Conservation (phyloP, 2,888 invertebrate species). For the Hofmannophila pseudospretella region DNA sequence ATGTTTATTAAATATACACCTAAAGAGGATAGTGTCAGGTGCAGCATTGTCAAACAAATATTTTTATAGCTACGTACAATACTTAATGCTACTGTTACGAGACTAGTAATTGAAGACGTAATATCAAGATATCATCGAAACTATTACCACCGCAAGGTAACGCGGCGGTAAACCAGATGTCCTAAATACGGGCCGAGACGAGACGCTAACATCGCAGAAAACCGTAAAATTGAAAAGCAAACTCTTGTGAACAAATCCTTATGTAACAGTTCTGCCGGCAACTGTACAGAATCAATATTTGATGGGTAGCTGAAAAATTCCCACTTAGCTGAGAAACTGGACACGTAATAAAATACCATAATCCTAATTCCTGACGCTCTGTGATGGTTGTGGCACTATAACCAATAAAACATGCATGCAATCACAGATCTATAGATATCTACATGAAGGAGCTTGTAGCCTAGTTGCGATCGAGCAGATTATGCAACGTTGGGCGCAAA, state of each 20-base stretch:
- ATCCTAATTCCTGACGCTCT: too few relatives aligned
- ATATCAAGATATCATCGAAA: neutral
- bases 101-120: neutral
- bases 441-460: too few relatives aligned
- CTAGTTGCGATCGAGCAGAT: too few relatives aligned
- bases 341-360: too few relatives aligned
- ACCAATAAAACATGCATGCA: too few relatives aligned
- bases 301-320: neutral
- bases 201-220: neutral
- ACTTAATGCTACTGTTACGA: neutral
- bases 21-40: too few relatives aligned
- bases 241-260: neutral
- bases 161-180: constrained; percentile 2
- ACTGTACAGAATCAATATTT: constrained; percentile 13
- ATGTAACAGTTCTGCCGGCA: constrained; percentile 11
- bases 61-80: too few relatives aligned
- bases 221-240: neutral
- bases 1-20: neutral
- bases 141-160: neutral
- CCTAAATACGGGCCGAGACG: constrained; percentile 1
- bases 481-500: too few relatives aligned
- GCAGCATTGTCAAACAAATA: too few relatives aligned
- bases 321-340: too few relatives aligned
- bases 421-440: too few relatives aligned
- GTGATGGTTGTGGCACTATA: too few relatives aligned